A percentile compares a stretch with the other conserved stretches of the same genome.
phyloP scores from a whole-genome alignment of 2,113 vertebrate genomes.

The Polyodon spathula region DNA sequence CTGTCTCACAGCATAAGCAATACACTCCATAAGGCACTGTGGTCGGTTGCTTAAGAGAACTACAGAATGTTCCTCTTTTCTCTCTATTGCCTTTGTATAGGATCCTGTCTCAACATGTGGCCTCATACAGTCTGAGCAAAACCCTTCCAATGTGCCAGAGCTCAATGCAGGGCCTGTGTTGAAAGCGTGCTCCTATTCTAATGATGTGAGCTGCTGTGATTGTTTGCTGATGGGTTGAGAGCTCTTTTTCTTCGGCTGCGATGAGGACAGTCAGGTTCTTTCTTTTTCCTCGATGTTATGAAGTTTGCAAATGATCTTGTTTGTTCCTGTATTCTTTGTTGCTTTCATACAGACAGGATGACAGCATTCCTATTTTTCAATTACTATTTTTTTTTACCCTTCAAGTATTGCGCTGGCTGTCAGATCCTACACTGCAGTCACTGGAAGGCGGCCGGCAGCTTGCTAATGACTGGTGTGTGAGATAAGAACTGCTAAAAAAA shows the following conservation, averaged over 20 bases:
- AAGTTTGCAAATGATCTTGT: slow-evolving; percentile 32
- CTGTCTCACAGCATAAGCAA: too few relatives aligned
- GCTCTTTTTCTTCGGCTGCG: slow-evolving; percentile 14
- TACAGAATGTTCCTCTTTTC: too few relatives aligned
- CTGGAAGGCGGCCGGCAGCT: too few relatives aligned
- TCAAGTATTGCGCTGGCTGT: slow-evolving; percentile 21
- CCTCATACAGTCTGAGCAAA: slow-evolving; percentile 37
- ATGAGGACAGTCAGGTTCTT: slow-evolving; percentile 24
- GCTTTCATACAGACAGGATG: slow-evolving; percentile 23
- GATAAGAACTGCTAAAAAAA: too few relatives aligned
- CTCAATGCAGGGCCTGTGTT: slow-evolving; percentile 51
- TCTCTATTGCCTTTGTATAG: too few relatives aligned
- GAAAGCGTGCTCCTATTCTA: slow-evolving; percentile 53
- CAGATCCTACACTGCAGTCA: slow-evolving; percentile 17
- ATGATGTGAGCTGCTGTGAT: slow-evolving; percentile 46
- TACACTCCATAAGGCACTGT: too few relatives aligned
- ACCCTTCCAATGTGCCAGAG: slow-evolving; percentile 41
- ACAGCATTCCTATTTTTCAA: slow-evolving; percentile 22
- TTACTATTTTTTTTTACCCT: neutral
- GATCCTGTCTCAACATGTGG: too few relatives aligned
- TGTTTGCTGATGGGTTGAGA: slow-evolving; percentile 46
- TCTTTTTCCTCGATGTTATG: slow-evolving; percentile 28
- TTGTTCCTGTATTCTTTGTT: slow-evolving; percentile 24
- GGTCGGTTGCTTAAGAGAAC: too few relatives aligned
- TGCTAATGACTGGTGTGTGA: too few relatives aligned